Evolutionary conservation across 1,140 invertebrate genomes (phyloP).

Genomic region (Trichonephila inaurata): DNA sequence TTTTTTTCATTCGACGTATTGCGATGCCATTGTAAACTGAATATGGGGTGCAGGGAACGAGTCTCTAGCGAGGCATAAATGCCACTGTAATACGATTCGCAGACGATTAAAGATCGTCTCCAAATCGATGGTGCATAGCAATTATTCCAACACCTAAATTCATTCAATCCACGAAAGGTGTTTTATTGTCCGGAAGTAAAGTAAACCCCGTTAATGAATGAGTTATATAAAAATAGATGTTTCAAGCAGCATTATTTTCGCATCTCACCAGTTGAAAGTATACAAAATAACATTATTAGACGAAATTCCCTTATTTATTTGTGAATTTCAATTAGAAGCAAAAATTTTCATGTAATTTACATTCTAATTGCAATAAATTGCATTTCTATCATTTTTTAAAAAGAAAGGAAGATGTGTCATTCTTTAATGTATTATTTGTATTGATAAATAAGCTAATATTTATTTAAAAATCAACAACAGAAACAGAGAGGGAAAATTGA

Average conservation of each 20-base stretch:
- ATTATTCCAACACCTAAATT: conserved; percentile 42
- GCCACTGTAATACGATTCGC: conserved; percentile 59
- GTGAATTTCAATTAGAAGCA: neutral
- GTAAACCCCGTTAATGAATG: neutral
- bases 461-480: no score
- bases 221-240: conserved; percentile 5
- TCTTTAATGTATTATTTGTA: no score
- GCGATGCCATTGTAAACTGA: conserved; percentile 59
- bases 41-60: conserved; percentile 39
- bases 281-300: neutral
- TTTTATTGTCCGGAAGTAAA: conserved; percentile 8
- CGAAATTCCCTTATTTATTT: no score
- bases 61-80: conserved; percentile 60
- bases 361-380: neutral
- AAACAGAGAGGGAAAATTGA: no score
- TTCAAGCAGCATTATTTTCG: neutral
- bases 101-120: conserved; percentile 61
- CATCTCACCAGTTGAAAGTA: neutral
- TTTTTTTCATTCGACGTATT: conserved; percentile 36
- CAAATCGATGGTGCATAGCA: conserved; percentile 35
- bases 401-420: no score
- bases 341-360: neutral
- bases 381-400: no score
- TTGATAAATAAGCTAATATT: no score
- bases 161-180: neutral